phyloP scores from a whole-genome alignment of 2,888 invertebrate species.

The Stenchaetothrips biformis region DNA sequence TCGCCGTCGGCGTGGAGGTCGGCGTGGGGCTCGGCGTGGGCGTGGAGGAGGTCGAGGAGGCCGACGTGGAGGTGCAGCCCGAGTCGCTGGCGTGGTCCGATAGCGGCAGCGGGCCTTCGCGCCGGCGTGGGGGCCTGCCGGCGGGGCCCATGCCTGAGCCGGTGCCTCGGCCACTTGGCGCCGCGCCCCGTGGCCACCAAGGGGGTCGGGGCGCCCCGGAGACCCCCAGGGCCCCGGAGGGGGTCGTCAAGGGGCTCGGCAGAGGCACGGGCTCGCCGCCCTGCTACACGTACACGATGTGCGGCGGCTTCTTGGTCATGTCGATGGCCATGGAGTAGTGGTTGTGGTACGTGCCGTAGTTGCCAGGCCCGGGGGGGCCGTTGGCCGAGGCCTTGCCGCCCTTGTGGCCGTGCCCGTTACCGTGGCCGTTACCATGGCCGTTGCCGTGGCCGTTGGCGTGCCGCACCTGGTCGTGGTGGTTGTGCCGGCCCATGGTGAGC shows the following conservation, averaged over 20 bases:
- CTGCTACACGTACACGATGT: constrained; percentile 56
- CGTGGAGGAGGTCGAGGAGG: background rate
- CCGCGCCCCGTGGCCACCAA: background rate
- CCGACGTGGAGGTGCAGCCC: background rate
- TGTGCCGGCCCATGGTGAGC: constrained; percentile 11
- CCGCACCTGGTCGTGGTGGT: constrained; percentile 32
- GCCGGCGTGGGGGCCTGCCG: background rate
- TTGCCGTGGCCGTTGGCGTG: constrained; percentile 36
- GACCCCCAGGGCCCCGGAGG: background rate
- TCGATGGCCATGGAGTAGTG: constrained; percentile 35
- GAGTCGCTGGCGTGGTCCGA: background rate
- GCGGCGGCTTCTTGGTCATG: constrained; percentile 54
- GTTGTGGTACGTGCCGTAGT: constrained; percentile 34
- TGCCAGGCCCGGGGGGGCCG: constrained; percentile 25
- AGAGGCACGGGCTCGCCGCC: background rate
- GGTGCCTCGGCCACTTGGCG: background rate
- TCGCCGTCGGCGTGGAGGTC: background rate
- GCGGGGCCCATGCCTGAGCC: background rate
- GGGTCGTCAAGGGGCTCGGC: background rate
- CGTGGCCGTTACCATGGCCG: constrained; percentile 33
- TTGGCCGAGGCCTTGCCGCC: constrained; percentile 34
- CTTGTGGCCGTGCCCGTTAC: constrained; percentile 33
- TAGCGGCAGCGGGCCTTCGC: background rate
- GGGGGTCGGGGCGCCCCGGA: background rate
- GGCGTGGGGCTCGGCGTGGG: background rate